phyloP scores from a whole-genome alignment of 2,888 invertebrate species.

The Phalangium opilio region DNA sequence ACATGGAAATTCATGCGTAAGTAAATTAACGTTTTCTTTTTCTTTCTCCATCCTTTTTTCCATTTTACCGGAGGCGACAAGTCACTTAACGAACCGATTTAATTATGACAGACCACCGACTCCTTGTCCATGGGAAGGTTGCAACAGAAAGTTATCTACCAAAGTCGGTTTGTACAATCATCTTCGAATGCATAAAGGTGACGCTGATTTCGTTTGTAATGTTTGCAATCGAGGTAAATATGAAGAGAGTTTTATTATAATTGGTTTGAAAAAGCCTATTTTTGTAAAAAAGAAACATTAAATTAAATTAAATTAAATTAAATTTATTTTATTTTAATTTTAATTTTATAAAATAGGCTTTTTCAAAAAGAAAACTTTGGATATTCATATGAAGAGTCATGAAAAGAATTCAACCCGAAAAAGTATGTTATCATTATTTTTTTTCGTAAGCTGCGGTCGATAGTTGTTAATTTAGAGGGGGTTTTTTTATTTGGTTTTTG shows the following conservation, averaged over 20 bases:
- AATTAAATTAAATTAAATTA: too few relatives aligned
- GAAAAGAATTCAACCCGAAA: slow-evolving; percentile 1
- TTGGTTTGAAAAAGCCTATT: too few relatives aligned
- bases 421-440: not conserved
- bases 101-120: slow-evolving; percentile 14
- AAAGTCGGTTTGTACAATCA: slow-evolving; percentile 21
- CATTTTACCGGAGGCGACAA: too few relatives aligned
- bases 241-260: too few relatives aligned
- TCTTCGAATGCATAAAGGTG: slow-evolving; percentile 20
- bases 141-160: slow-evolving; percentile 20
- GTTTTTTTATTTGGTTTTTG: too few relatives aligned
- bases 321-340: not conserved
- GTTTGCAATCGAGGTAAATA: slow-evolving; percentile 19
- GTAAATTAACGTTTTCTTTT: slow-evolving; percentile 2
- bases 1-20: slow-evolving; percentile 23
- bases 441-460: too few relatives aligned
- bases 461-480: too few relatives aligned
- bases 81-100: too few relatives aligned
- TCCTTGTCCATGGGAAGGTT: slow-evolving; percentile 22
- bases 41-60: too few relatives aligned
- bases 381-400: slow-evolving; percentile 16
- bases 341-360: slow-evolving; percentile 12
- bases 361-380: slow-evolving; percentile 17
- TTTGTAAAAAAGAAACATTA: too few relatives aligned
- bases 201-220: slow-evolving; percentile 19